These are phyloP conservation scores for Lithosia quadra DNA, from an alignment of 2,888 invertebrate genomes.

Conservation along the genomic window DNA sequence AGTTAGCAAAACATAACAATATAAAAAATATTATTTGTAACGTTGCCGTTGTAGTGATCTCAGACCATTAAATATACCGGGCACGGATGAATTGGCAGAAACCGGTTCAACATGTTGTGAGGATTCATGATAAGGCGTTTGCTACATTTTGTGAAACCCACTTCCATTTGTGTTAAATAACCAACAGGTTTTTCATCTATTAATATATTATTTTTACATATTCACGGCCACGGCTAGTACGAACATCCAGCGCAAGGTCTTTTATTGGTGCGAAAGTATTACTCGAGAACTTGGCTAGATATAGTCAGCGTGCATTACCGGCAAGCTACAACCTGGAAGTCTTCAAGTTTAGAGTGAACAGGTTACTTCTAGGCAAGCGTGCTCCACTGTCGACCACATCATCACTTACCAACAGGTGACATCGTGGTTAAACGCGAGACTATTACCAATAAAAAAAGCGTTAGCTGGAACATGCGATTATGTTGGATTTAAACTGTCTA, in stretches of 20 bases:
- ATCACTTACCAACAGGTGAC: too few species aligned
- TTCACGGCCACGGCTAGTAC: not conserved
- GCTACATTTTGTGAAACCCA: not conserved
- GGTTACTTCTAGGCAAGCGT: too few species aligned
- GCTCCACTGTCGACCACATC: too few species aligned
- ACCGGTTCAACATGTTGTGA: constrained; percentile 56
- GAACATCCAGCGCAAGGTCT: not conserved
- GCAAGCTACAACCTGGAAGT: too few species aligned
- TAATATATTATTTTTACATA: not conserved
- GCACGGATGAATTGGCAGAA: constrained; percentile 37
- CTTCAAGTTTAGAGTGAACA: too few species aligned
- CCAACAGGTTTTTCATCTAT: not conserved
- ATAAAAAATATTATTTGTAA: constrained; percentile 31
- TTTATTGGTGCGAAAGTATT: not conserved
- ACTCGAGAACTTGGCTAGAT: not conserved
- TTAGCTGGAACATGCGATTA: too few species aligned
- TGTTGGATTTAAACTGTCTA: too few species aligned
- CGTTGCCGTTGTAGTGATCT: constrained; percentile 56
- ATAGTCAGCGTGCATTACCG: too few species aligned
- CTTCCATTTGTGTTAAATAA: not conserved
- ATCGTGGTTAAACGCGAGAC: too few species aligned
- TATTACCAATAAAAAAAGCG: too few species aligned
- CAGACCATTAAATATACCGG: constrained; percentile 54
- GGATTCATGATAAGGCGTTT: constrained; percentile 23
- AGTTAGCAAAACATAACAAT: not conserved